phyloP scores from a whole-genome alignment of 2,797 vertebrate species.

The Melanotaenia parkinsoni region DNA sequence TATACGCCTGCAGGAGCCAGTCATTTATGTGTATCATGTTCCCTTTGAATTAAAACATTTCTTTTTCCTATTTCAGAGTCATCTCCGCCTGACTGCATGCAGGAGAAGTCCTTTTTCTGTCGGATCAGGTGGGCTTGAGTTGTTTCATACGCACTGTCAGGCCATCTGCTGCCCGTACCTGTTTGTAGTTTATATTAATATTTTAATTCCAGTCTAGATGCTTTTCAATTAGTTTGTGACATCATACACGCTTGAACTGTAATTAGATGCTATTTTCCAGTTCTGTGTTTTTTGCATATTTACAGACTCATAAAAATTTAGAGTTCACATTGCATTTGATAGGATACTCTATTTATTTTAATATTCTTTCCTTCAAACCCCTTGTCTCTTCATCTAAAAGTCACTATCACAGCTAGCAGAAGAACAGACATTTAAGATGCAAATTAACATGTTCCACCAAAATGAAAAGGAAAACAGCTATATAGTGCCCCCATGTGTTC shows the following conservation, averaged over 20 bases:
- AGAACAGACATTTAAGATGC: not conserved
- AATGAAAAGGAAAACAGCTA: not conserved
- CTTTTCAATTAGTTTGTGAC: constrained; percentile 60
- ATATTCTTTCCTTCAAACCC: not conserved
- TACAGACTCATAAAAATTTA: not conserved
- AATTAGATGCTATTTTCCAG: constrained; percentile 55
- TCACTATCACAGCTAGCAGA: not conserved
- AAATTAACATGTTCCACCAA: not conserved
- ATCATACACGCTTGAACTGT: constrained; percentile 42
- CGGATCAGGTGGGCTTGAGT: constrained; percentile 89
- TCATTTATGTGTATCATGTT: constrained; percentile 5
- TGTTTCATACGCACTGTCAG: not conserved
- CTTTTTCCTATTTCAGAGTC: constrained; percentile 73
- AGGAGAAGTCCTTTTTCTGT: constrained; percentile 98
- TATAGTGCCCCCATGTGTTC: constrained; percentile 49
- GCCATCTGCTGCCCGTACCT: constrained; percentile 65
- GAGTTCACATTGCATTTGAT: constrained; percentile 13
- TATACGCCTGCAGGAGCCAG: not conserved
- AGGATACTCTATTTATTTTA: not conserved
- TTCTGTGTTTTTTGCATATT: constrained; percentile 20
- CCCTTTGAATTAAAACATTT: constrained; percentile 64
- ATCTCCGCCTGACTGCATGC: constrained; percentile 85
- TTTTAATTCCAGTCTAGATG: constrained; percentile 46
- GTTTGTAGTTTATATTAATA: constrained; percentile 61
- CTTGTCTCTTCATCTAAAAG: not conserved